Evolutionary conservation across 2,797 vertebrate species (phyloP).

Genomic region (Anguilla marmorata): DNA sequence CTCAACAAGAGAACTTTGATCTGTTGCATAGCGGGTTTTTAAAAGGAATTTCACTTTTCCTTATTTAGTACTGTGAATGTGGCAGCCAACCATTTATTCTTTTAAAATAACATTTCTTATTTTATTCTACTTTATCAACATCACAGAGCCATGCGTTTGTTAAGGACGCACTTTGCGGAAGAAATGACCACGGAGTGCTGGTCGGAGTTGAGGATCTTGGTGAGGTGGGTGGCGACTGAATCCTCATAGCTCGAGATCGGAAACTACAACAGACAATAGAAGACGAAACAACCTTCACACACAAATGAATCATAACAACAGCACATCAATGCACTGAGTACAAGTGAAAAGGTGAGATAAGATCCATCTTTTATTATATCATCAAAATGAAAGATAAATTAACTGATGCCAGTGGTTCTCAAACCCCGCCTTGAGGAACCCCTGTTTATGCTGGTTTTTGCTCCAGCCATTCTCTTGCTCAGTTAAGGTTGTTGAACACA

Average conservation of each 20-base stretch:
- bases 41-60: neutral
- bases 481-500: no score
- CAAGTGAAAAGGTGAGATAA: neutral
- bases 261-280: constrained; percentile 62
- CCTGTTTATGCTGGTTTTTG: no score
- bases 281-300: neutral
- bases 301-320: neutral
- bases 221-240: constrained; percentile 91
- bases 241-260: constrained; percentile 94
- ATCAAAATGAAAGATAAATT: no score
- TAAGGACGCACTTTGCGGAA: constrained; percentile 89
- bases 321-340: neutral
- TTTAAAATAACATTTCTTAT: neutral
- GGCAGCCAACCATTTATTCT: neutral
- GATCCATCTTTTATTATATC: neutral
- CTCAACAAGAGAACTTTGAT: neutral
- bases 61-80: neutral
- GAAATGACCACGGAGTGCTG: constrained; percentile 93
- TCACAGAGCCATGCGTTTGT: neutral
- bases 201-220: constrained; percentile 97
- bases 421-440: no score
- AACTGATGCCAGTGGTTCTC: no score
- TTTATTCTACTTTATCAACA: neutral
- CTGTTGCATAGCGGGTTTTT: neutral
- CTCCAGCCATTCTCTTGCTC: no score